These are phyloP conservation scores for Nothobranchius furzeri DNA, from an alignment of 2,113 vertebrate genomes.

Conservation along the genomic window DNA sequence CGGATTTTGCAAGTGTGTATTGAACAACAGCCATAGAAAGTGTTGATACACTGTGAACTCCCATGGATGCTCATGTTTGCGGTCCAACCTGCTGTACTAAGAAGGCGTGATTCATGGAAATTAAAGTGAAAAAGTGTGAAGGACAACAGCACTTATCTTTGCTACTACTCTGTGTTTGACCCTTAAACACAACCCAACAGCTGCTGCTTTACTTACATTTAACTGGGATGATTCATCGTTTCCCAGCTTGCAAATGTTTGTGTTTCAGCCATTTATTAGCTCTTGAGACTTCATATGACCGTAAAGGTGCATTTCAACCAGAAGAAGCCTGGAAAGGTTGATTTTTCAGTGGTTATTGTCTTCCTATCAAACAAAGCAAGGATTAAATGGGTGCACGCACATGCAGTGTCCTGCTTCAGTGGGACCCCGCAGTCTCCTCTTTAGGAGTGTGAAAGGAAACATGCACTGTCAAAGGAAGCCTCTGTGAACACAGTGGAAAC, in stretches of 20 bases:
- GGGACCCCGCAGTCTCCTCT: constrained; percentile 15
- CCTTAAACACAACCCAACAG: too few relatives aligned
- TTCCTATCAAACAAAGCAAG: too few relatives aligned
- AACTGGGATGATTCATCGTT: background rate
- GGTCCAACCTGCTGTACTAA: background rate
- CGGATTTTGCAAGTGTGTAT: background rate
- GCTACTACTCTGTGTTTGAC: too few relatives aligned
- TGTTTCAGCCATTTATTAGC: background rate
- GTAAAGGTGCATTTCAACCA: background rate
- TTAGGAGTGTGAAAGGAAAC: constrained; percentile 44
- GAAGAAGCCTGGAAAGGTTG: background rate
- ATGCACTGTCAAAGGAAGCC: constrained; percentile 28
- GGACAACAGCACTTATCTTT: too few relatives aligned
- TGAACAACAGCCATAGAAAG: background rate
- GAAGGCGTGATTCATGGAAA: background rate
- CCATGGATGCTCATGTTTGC: background rate
- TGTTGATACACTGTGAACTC: too few relatives aligned
- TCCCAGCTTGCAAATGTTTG: background rate
- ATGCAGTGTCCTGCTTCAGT: background rate
- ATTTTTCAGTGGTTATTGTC: background rate
- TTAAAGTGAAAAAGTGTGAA: background rate
- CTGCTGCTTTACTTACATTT: too few relatives aligned
- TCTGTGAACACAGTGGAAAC: constrained; percentile 25
- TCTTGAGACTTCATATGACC: background rate
- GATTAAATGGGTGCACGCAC: constrained; percentile 4